phyloP scores from a whole-genome alignment of 2,113 vertebrate species.

The Peromyscus leucopus region DNA sequence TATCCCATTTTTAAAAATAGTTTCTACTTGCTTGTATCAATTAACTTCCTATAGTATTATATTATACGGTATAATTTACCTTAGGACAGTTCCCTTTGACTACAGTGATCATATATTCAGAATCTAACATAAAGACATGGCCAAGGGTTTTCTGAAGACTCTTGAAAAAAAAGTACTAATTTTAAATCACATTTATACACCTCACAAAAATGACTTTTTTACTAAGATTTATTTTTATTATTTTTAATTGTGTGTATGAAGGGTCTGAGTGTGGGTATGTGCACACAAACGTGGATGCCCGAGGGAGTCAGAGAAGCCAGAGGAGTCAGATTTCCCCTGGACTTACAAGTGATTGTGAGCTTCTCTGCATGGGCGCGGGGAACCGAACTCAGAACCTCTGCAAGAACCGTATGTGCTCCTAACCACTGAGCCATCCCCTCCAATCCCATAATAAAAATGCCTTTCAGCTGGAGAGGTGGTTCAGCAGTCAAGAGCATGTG shows the following conservation, averaged over 20 bases:
- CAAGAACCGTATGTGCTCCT: neutral
- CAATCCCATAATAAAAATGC: neutral
- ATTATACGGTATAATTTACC: neutral
- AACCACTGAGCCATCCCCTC: neutral
- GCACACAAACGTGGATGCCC: neutral
- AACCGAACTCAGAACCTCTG: neutral
- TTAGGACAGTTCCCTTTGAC: neutral
- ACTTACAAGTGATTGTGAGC: neutral
- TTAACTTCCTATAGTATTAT: neutral
- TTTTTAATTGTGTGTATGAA: neutral
- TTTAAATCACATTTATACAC: neutral
- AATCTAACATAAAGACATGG: neutral
- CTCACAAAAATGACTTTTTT: constrained; percentile 38
- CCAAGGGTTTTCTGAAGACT: constrained; percentile 20
- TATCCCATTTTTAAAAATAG: neutral
- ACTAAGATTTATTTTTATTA: neutral
- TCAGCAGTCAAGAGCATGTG: neutral
- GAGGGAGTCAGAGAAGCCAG: neutral
- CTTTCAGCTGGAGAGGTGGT: neutral
- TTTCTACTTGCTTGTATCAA: neutral
- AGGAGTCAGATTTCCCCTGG: neutral
- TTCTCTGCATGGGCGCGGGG: no score
- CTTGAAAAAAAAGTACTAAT: constrained; percentile 4
- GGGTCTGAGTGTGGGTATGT: neutral
- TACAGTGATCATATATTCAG: neutral